Percentiles rank a stretch among this genome's conserved stretches.
phyloP scores from a whole-genome alignment of 2,797 vertebrate species.

The Otolemur crassicaudatus region DNA sequence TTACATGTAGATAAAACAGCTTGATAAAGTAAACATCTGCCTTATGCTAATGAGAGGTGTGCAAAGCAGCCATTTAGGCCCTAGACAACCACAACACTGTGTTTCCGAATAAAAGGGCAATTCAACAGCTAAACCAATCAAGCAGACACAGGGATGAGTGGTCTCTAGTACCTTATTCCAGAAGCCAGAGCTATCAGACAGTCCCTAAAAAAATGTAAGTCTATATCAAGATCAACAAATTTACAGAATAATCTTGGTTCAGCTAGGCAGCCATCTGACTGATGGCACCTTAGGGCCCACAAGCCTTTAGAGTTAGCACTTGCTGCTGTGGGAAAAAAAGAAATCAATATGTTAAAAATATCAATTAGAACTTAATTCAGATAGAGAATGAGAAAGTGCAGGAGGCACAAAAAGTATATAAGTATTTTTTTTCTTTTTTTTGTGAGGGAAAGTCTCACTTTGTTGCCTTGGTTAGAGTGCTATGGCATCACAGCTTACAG shows the following conservation, averaged over 20 bases:
- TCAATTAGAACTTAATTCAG: slow-evolving; percentile 49
- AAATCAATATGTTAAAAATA: slow-evolving; percentile 57
- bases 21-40: slow-evolving; percentile 47
- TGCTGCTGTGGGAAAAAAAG: slow-evolving; percentile 47
- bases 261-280: slow-evolving; percentile 39
- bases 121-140: slow-evolving; percentile 32
- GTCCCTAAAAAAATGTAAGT: not conserved
- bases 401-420: slow-evolving; percentile 37
- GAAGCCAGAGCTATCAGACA: slow-evolving; percentile 2
- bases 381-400: not conserved
- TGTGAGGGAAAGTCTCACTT: too few species aligned
- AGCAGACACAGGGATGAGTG: slow-evolving; percentile 20
- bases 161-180: slow-evolving; percentile 25
- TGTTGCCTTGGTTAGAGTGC: too few species aligned
- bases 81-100: slow-evolving; percentile 22
- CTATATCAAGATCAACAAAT: slow-evolving; percentile 51
- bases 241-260: not conserved
- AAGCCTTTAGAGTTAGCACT: slow-evolving; percentile 58
- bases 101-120: slow-evolving; percentile 23
- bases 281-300: not conserved
- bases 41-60: slow-evolving; percentile 6
- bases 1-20: slow-evolving; percentile 49
- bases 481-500: too few species aligned
- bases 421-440: not conserved
- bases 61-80: slow-evolving; percentile 50